These are phyloP conservation scores for Leptinotarsa tumamoca DNA, from an alignment of 2,888 invertebrate species.

Conservation along the genomic window DNA sequence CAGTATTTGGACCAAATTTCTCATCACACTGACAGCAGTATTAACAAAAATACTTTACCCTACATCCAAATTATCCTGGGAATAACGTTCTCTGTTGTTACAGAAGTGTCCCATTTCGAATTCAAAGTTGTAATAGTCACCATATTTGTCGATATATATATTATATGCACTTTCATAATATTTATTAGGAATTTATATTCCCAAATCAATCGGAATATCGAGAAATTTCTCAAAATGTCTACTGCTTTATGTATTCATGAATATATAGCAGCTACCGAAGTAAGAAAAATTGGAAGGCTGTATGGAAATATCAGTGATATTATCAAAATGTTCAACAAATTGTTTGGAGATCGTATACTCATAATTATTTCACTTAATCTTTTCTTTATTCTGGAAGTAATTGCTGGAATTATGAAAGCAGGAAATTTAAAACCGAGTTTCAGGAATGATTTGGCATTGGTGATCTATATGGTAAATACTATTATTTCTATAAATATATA, in stretches of 20 bases:
- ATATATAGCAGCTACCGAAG: background rate
- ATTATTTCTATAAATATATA: background rate
- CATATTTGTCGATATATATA: background rate
- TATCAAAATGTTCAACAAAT: background rate
- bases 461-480: constrained; percentile 2
- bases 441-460: background rate
- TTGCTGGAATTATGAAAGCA: background rate
- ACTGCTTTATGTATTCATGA: background rate
- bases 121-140: background rate
- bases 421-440: background rate
- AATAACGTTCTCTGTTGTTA: background rate
- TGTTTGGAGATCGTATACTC: background rate
- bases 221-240: background rate
- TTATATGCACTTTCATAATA: background rate
- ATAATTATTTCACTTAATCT: background rate
- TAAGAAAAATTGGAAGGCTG: constrained; percentile 1
- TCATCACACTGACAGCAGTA: background rate
- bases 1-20: background rate
- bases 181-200: background rate
- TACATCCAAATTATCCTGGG: background rate
- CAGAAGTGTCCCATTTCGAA: background rate
- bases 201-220: background rate
- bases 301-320: background rate
- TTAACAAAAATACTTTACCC: background rate
- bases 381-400: background rate